Percentiles rank a stretch among this genome's conserved stretches.
Conservation (phyloP, 1,140 invertebrate genomes). For the Drosophila santomea region DNA sequence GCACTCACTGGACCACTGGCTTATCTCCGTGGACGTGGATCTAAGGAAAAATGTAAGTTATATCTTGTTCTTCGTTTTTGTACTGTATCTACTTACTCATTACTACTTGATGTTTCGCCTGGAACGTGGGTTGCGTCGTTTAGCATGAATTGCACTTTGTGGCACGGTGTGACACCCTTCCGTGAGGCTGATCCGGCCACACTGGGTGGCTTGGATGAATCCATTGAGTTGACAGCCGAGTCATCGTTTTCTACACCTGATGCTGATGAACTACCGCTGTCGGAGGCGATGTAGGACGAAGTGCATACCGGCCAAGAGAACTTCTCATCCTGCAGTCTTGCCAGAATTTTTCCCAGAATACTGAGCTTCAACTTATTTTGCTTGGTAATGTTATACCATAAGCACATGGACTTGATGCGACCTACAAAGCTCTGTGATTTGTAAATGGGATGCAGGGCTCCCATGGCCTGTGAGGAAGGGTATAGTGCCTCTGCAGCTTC, state of each 20-base stretch:
- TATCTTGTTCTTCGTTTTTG: background rate
- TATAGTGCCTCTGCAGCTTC: slow-evolving; percentile 93
- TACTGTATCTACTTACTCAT: slow-evolving; percentile 60
- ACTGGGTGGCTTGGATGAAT: slow-evolving; percentile 73
- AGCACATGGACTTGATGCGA: slow-evolving; percentile 91
- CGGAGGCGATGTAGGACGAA: slow-evolving; percentile 60
- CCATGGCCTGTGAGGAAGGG: slow-evolving; percentile 93
- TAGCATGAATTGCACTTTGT: slow-evolving; percentile 75
- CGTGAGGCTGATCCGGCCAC: slow-evolving; percentile 33
- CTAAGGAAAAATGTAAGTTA: slow-evolving; percentile 21
- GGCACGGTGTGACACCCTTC: slow-evolving; percentile 51
- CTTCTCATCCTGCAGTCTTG: slow-evolving; percentile 84
- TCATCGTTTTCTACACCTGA: slow-evolving; percentile 80
- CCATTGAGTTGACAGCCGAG: slow-evolving; percentile 77
- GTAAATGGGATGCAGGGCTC: slow-evolving; percentile 89
- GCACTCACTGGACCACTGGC: slow-evolving; percentile 68
- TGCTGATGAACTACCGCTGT: slow-evolving; percentile 76
- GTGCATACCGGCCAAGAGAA: slow-evolving; percentile 83
- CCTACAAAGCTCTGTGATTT: slow-evolving; percentile 88
- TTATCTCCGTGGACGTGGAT: slow-evolving; percentile 79
- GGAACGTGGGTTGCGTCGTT: slow-evolving; percentile 74
- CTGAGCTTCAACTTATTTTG: slow-evolving; percentile 92
- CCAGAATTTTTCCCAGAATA: slow-evolving; percentile 91
- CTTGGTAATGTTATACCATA: slow-evolving; percentile 95
- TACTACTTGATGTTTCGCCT: slow-evolving; percentile 78